Base-by-base conservation (phyloP, 2,797 vertebrate genomes). In the Stomatorhinus walkeri region DNA sequence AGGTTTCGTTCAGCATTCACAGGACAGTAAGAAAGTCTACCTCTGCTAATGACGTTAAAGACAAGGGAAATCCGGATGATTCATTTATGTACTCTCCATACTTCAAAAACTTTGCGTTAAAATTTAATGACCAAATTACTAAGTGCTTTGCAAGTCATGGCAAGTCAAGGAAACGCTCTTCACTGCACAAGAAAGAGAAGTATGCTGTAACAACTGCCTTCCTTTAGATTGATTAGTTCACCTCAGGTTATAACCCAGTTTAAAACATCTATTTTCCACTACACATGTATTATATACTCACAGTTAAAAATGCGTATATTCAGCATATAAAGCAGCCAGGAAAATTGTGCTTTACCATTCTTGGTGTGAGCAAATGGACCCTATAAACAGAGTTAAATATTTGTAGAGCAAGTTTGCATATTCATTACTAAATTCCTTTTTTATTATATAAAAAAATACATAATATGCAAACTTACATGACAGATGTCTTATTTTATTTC, bases 61-160 rank as follows among this genome's bases (percentile, higher is more conserved):
- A n/a, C 81, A 12, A 84, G 46, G 51, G 81, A 51, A 84, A 84
- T 84, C n/a, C 1, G 9, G 10, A 51, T 84, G 81, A 49, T 84
- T 46, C 81, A 84, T 84, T 49, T 14, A 51, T 49, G 24, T 51
- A 48, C 43, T 84, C 81, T 24, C 43, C 81, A 48, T 84, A 51
- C 9, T 84, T 84, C 46, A 84, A 51, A 84, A 40, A 46, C 2
- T 84, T 14, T 24, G 46, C 3, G 14, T 24, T 8, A 49, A 7
- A 28, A 84, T 46, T 49, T n/a, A 49, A 28, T 84, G 48, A 10
- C 22, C 40, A 49, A 51, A 84, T 88, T 92, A 91, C 90, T 83
- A 91, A 90, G 51, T 79, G 91, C 90, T 91, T 88, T 91, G 89
- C 88, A 88, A 19, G 56, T 72, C 59, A 51, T 12, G 46, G 1